Base-by-base conservation (phyloP, 2,797 vertebrate genomes). In the Cygnus olor region DNA sequence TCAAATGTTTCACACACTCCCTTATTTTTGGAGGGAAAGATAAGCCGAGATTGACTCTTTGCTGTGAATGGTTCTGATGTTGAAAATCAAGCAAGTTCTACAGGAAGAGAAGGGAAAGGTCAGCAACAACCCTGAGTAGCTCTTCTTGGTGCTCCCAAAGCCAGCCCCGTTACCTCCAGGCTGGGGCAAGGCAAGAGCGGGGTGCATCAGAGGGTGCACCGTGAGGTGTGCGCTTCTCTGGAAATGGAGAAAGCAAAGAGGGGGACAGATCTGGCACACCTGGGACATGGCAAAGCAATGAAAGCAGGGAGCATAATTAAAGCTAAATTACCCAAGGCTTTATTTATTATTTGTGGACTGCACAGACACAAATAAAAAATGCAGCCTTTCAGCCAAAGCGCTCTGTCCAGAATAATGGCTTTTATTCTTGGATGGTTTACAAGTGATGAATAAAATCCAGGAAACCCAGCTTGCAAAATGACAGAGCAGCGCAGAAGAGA, bases 321-420 rank as follows among this genome's bases (percentile, higher is more conserved):
- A 95, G 47, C 38, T 3, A 44, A 92, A 93, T 91, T 76, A 89
- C 57, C 69, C 54, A 18, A 13, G 60, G 45, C 47, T 90, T 94
- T 94, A 89, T 94, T 96, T 92, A 94, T 94, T 84, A 89, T 82
- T 93, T 87, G 96, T 90, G 81, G 80, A 80, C 84, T 93, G 64
- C 68, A 56, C n/a, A 70, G 87, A 83, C 79, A 94, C 85, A 88
- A 89, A 92, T 32, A 82, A 90, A 87, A 95, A 89, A 86, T 61
- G 85, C 71, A 77, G 80, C 74, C 88, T 78, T 84, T 61, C 86
- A 94, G 91, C 79, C 88, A 93, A 89, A 85, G 45, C 28, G 74
- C 81, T 87, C 83, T 86, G 74, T 66, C 71, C 81, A 92, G 71
- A 93, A 95, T 68, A 90, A 95, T 83, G 51, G 58, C 6, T 54